Base-by-base conservation (phyloP, 1,140 invertebrate species). In the Drosophila virilis region DNA sequence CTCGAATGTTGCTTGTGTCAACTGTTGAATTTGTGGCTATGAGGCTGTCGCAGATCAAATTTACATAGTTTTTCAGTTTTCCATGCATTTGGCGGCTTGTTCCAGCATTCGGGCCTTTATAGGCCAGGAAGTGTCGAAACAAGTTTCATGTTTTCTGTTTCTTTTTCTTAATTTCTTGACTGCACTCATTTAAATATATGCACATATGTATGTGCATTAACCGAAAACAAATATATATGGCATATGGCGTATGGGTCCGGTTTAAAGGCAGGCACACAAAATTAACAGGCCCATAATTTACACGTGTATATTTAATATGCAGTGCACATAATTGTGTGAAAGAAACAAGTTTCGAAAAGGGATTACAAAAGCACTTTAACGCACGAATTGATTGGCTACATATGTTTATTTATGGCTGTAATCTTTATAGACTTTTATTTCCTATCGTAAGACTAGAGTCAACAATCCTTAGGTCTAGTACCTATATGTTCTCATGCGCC, bases 241-340 rank as follows among this genome's bases (percentile, higher is more conserved):
- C 62, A 68, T 55, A 48, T 80, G 48, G 4, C 13, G 61, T 43
- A 50, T 51, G 78, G 61, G 75, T 79, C 83, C 83, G 76, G 83
- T 86, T 86, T 77, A 70, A 74, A 61, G 78, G 59, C 65, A 58
- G 74, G 59, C 54, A 37, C 71, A 59, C 78, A 75, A 82, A 88
- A 82, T 76, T 42, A 64, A 77, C 66, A 57, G 65, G 17, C 38
- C 50, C 43, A 57, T 65, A 45, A 62, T 32, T 35, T 28, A 28
- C 22, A 28, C 9, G 17, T n/a, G n/a, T 12, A 12, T 67, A 48
- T 51, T 84, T 65, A 70, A 77, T 77, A 84, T 84, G 80, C 81
- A 64, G 42, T 64, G 51, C 77, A 70, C 65, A 74, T 77, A 66
- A 65, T 78, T 66, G 57, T 69, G 52, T 43, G 37, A 54, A 61